phyloP scores from a whole-genome alignment of 2,888 invertebrate species.

The Isotomurus palustris region DNA sequence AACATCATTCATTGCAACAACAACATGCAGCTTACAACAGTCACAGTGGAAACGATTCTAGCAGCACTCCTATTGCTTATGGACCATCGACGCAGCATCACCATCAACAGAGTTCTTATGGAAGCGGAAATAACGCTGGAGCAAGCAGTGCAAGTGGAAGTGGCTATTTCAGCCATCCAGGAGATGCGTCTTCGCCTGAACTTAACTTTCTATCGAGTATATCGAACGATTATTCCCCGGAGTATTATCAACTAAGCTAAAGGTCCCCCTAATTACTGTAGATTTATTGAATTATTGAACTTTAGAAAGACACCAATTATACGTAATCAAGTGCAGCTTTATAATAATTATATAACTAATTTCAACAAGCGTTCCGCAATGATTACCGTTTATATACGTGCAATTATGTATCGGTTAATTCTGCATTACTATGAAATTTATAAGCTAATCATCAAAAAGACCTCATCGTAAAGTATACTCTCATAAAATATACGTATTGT shows the following conservation, averaged over 20 bases:
- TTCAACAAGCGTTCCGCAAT: too few species aligned
- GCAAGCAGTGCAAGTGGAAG: constrained; percentile 26
- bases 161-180: constrained; percentile 17
- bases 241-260: constrained; percentile 76
- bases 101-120: not conserved
- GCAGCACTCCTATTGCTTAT: too few species aligned
- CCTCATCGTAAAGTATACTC: too few species aligned
- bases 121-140: constrained; percentile 17
- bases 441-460: too few species aligned
- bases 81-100: not conserved
- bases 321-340: not conserved
- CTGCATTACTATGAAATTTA: too few species aligned
- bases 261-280: not conserved
- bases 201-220: constrained; percentile 89
- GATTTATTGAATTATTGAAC: not conserved
- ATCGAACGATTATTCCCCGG: constrained; percentile 87
- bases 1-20: not conserved
- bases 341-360: not conserved
- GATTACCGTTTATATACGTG: too few species aligned
- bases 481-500: too few species aligned
- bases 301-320: not conserved
- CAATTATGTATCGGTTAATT: too few species aligned
- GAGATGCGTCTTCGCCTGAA: constrained; percentile 52
- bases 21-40: not conserved
- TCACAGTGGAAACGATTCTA: not conserved